These are phyloP conservation scores for Aulostomus chinensis DNA, from an alignment of 2,797 vertebrate species.

Conservation along the genomic window DNA sequence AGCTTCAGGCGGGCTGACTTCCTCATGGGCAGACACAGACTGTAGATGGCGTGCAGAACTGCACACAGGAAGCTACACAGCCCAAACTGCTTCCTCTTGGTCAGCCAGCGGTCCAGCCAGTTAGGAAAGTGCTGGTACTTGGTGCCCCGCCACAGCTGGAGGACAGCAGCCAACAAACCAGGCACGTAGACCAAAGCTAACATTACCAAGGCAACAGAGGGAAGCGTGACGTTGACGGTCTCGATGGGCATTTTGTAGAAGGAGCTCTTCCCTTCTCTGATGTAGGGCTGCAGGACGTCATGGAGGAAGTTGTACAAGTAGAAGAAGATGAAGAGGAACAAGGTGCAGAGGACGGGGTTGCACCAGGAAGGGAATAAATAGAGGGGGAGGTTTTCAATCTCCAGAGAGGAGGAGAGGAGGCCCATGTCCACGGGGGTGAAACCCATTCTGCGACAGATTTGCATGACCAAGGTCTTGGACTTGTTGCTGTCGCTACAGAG, in stretches of 20 bases:
- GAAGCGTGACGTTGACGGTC: conserved; percentile 87
- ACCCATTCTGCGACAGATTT: conserved; percentile 86
- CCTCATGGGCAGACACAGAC: conserved; percentile 88
- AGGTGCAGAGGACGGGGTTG: conserved; percentile 78
- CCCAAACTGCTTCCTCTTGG: conserved; percentile 90
- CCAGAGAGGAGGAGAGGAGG: conserved; percentile 81
- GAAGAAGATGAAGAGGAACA: conserved; percentile 88
- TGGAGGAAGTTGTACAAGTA: conserved; percentile 89
- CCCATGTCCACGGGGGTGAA: conserved; percentile 91
- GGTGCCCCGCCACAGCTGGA: conserved; percentile 88
- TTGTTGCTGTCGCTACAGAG: conserved; percentile 86
- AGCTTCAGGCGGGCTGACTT: conserved; percentile 82
- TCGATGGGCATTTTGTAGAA: conserved; percentile 92
- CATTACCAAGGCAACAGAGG: conserved; percentile 86
- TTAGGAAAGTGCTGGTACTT: conserved; percentile 91
- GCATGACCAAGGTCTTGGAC: conserved; percentile 80
- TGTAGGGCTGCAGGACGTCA: conserved; percentile 86
- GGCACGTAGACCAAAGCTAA: conserved; percentile 92
- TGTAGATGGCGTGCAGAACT: conserved; percentile 86
- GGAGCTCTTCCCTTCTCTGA: conserved; percentile 69
- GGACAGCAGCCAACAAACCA: conserved; percentile 84
- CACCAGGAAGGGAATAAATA: conserved; percentile 90
- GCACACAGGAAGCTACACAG: conserved; percentile 92
- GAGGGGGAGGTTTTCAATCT: conserved; percentile 88
- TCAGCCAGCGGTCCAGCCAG: conserved; percentile 92